Conservation (phyloP, 2,888 invertebrate genomes). For the Ptilodon capucinus region DNA sequence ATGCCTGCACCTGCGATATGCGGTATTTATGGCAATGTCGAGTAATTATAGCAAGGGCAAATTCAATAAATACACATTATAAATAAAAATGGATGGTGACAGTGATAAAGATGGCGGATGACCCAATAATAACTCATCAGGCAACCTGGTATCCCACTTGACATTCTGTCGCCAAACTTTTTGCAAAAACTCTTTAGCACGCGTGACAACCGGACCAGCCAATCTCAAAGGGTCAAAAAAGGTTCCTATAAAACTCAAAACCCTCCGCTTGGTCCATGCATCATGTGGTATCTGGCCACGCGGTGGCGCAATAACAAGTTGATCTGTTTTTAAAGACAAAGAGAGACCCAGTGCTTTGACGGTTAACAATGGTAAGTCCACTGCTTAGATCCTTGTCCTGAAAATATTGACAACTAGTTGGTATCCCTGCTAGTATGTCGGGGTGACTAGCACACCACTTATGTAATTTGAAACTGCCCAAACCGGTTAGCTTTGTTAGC, state of each 20-base stretch:
- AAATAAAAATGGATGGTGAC: too few relatives aligned
- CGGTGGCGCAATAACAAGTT: neutral
- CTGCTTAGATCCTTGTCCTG: neutral
- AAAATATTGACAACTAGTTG: neutral
- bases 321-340: neutral
- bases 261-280: neutral
- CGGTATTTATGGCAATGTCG: too few relatives aligned
- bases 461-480: too few relatives aligned
- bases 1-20: too few relatives aligned
- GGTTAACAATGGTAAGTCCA: neutral
- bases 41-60: too few relatives aligned
- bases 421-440: neutral
- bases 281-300: neutral
- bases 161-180: neutral
- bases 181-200: neutral
- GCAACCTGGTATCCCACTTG: neutral
- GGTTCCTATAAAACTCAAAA: neutral
- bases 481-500: too few relatives aligned
- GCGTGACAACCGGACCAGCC: neutral
- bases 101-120: too few relatives aligned
- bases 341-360: neutral
- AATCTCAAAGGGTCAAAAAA: constrained; percentile 1
- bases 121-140: neutral
- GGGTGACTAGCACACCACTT: neutral
- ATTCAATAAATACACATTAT: too few relatives aligned